phyloP scores from a whole-genome alignment of 2,797 vertebrate species.

The Microhierax caerulescens region DNA sequence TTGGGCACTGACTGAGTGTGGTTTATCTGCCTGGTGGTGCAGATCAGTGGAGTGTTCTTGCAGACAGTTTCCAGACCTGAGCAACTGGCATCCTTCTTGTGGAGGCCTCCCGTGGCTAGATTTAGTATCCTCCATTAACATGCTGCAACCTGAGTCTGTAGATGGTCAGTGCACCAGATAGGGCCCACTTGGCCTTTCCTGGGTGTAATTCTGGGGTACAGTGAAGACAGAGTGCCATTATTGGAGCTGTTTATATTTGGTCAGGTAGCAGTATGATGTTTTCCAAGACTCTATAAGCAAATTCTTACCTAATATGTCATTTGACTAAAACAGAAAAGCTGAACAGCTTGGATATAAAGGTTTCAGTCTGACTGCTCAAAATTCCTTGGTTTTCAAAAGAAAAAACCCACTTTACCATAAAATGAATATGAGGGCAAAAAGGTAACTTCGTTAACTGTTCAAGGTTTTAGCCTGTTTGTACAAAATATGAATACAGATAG shows the following conservation, averaged over 20 bases:
- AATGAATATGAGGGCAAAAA: not conserved
- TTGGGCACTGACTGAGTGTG: not conserved
- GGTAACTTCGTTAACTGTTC: not conserved
- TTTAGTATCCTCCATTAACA: not conserved
- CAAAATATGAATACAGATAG: not conserved
- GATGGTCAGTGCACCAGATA: rapidly evolving
- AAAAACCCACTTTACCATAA: not conserved
- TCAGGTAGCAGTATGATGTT: not conserved
- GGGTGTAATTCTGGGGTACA: not conserved
- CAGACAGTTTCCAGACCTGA: not conserved
- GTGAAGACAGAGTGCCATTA: not conserved
- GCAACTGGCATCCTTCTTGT: not conserved
- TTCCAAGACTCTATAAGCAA: not conserved
- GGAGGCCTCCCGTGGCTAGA: not conserved
- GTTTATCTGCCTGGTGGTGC: not conserved
- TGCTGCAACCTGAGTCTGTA: not conserved
- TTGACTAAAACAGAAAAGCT: not conserved
- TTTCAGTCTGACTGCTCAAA: not conserved
- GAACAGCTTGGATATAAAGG: not conserved
- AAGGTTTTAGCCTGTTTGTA: not conserved
- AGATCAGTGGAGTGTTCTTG: not conserved
- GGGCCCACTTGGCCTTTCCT: not conserved
- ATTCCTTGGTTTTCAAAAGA: not conserved
- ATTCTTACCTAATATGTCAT: not conserved
- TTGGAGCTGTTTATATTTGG: not conserved